Base-by-base conservation (phyloP, 2,113 vertebrate genomes). In the Lepisosteus osseus region DNA sequence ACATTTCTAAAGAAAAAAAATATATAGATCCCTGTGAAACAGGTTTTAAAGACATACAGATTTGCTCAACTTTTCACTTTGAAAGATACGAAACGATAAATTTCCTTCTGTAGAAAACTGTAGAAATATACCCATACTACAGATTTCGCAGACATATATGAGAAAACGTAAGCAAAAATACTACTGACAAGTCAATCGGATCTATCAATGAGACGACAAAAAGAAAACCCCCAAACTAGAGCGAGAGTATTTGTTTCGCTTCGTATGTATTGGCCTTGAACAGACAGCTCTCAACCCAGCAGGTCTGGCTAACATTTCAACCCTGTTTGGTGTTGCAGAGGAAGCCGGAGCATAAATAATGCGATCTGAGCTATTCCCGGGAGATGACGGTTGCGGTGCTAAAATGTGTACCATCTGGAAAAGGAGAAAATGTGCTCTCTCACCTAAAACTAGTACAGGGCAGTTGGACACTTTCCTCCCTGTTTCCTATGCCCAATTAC, bases 391-490 rank as follows among this genome's bases (percentile, higher is more conserved):
- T 67, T 62, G 67, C 68, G 72, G 75, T 67, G 40, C 62, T 61
- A 71, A 65, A 68, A 15, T 62, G 62, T 6, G 9, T 5, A 67
- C 76, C 72, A 56, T 77, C 61, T 76, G 40, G 43, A 63, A 62
- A 77, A 65, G 11, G n/a, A 66, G 29, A 45, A 17, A 57, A 72
- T 61, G 44, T 65, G 74, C 72, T 65, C 64, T 45, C 29, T 29
- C 29, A 29, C 29, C 6, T n/a, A 67, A 51, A 70, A 82, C 74
- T 74, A 29, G 29, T 29, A 71, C 29, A 77, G 76, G 17, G 7
- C 6, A 17, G 15, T 40, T 40, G 41, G 7, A 84, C 73, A 73
- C 83, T 43, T 61, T 78, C 76, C 78, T 14, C 82, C 77, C 82
- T 71, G 64, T 72, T 29, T 29, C 1, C 29, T 29, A 29, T 29